A percentile compares a stretch with the other conserved stretches of the same genome.
Conservation (phyloP, 2,888 invertebrate species). For the Cantharis flavilabris region DNA sequence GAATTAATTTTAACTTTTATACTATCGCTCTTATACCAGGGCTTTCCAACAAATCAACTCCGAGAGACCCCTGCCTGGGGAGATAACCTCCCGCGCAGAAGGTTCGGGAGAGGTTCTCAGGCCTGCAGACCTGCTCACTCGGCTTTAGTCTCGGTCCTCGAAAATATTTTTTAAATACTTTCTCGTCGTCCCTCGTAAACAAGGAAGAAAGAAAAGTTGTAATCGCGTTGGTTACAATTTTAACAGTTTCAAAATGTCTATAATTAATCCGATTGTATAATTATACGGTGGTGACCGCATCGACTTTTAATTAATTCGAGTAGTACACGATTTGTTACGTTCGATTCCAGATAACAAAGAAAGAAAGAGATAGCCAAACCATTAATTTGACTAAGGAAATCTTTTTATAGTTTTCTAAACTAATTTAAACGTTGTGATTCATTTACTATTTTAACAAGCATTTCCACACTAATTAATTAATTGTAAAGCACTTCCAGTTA, state of each 20-base stretch:
- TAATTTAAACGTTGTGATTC: conserved; percentile 10
- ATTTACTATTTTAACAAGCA: conserved; percentile 8
- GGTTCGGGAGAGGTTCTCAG: no score
- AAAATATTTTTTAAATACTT: neutral
- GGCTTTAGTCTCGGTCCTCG: no score
- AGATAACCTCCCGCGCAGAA: no score
- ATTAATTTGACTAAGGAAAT: neutral
- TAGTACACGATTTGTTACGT: neutral
- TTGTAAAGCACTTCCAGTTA: neutral
- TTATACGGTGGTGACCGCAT: conserved; percentile 15
- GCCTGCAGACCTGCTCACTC: no score
- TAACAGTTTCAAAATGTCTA: conserved; percentile 22
- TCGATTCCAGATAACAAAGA: neutral
- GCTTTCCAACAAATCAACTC: no score
- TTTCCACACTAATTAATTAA: conserved; percentile 13
- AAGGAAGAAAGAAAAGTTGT: neutral
- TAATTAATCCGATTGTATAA: conserved; percentile 29
- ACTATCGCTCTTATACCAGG: neutral
- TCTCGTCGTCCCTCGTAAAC: neutral
- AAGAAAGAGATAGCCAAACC: neutral
- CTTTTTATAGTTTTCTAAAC: conserved; percentile 1
- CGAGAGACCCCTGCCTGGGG: no score
- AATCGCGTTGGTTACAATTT: conserved; percentile 13
- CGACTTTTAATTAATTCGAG: neutral
- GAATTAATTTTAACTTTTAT: neutral